Percentiles rank a stretch among this genome's conserved stretches.
These are phyloP conservation scores for Cotesia vestalis DNA, from an alignment of 1,140 invertebrate genomes.

Conservation along the genomic window DNA sequence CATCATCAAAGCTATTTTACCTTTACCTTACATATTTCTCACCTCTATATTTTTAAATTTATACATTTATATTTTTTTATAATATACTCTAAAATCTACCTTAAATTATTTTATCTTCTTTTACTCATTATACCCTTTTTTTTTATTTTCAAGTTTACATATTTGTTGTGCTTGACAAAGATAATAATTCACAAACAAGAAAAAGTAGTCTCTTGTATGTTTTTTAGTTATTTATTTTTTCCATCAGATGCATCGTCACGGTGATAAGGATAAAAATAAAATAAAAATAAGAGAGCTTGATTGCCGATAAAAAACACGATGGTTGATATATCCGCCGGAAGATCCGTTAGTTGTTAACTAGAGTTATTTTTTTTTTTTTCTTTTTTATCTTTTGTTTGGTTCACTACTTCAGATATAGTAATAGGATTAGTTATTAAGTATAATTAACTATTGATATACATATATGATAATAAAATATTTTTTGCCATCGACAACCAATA, in stretches of 20 bases:
- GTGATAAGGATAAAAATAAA: neutral
- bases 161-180: no score
- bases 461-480: no score
- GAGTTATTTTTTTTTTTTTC: neutral
- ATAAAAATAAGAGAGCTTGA: neutral
- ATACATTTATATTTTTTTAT: no score
- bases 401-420: no score
- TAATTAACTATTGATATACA: no score
- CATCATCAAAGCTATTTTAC: slow-evolving; percentile 26
- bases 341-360: neutral
- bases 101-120: no score
- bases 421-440: neutral
- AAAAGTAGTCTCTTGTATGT: neutral
- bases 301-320: slow-evolving; percentile 13
- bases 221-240: no score
- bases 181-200: no score
- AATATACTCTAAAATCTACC: no score
- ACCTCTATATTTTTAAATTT: neutral
- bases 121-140: no score
- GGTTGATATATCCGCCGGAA: neutral
- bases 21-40: slow-evolving; percentile 22
- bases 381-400: no score
- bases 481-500: neutral
- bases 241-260: neutral
- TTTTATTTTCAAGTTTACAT: no score